phyloP scores from a whole-genome alignment of 92 coral and sea anemone species.

The Blastomussa wellsi region DNA sequence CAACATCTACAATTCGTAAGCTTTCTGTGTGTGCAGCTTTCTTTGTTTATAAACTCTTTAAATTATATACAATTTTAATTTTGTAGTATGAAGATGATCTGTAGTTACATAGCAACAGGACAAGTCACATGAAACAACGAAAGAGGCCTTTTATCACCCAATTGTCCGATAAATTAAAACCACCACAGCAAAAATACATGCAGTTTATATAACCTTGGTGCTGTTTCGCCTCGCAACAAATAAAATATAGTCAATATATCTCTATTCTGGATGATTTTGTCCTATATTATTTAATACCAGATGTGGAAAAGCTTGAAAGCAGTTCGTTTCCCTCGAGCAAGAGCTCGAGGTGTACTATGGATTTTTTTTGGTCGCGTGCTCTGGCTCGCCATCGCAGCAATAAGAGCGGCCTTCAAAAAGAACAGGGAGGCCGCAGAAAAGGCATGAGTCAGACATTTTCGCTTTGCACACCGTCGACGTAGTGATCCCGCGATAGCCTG shows the following conservation, averaged over 20 bases:
- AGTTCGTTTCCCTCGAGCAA: too few species aligned
- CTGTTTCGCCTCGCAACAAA: neutral
- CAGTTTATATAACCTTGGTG: neutral
- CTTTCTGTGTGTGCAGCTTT: neutral
- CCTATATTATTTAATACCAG: neutral
- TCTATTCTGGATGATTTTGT: neutral
- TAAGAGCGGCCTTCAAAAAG: too few species aligned
- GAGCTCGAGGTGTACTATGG: too few species aligned
- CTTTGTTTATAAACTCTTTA: neutral
- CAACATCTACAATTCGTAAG: neutral
- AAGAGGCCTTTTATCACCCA: neutral
- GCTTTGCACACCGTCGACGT: too few species aligned
- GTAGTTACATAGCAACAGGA: conserved; percentile 25
- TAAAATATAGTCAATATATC: neutral
- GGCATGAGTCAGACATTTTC: too few species aligned
- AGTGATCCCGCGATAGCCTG: too few species aligned
- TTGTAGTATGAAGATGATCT: neutral
- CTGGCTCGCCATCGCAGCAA: neutral
- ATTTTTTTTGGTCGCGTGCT: too few species aligned
- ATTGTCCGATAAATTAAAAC: neutral
- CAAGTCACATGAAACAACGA: conserved; percentile 1
- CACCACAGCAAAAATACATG: neutral
- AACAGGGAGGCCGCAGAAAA: too few species aligned
- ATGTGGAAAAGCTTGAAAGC: neutral
- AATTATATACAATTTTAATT: neutral